Evolutionary conservation across 92 coral and sea anemone species (phyloP).

Genomic region (Epizoanthus stellaris): DNA sequence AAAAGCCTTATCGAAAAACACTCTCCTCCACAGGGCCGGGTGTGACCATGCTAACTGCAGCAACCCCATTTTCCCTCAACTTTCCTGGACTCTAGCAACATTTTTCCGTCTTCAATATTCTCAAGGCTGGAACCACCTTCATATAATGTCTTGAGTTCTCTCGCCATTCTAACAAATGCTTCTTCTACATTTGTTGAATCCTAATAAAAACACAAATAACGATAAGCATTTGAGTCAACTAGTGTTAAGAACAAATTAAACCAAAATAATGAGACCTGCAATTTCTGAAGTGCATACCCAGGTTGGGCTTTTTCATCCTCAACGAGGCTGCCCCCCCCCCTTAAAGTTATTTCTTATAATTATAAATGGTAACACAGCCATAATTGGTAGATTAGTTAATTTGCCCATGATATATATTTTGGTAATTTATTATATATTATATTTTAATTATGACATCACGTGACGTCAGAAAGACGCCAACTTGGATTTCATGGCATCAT

Average conservation of each 20-base stretch:
- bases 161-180: conserved; percentile 78
- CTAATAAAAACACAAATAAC: conserved; percentile 40
- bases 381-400: no score
- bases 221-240: not conserved
- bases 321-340: no score
- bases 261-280: not conserved
- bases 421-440: no score
- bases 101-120: conserved; percentile 63
- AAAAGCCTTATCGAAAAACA: not conserved
- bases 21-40: no score
- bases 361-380: no score
- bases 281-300: no score
- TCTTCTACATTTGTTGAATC: conserved; percentile 92
- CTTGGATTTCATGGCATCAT: no score
- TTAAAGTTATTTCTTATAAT: no score
- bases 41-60: conserved; percentile 53
- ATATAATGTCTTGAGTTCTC: conserved; percentile 76
- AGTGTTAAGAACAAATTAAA: not conserved
- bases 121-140: conserved; percentile 78
- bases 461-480: no score
- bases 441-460: no score
- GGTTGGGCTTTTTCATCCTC: no score
- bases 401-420: no score
- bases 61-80: conserved; percentile 69
- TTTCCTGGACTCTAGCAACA: conserved; percentile 55